Evolutionary conservation across 2,888 invertebrate species (phyloP).

Genomic region (Papilio demoleus): DNA sequence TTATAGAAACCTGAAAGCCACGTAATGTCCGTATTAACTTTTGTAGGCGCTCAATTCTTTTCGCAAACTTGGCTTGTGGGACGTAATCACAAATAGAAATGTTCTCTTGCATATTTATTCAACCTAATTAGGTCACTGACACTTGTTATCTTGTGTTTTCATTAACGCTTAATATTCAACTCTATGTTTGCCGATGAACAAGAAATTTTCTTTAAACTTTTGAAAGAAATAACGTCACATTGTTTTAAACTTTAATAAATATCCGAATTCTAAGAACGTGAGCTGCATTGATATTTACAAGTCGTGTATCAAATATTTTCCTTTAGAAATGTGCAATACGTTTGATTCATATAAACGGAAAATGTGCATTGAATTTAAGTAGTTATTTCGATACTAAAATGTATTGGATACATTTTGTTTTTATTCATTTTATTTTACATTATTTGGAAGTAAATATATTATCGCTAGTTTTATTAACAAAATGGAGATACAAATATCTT

Average conservation of each 20-base stretch:
- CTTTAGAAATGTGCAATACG: slow-evolving; percentile 14
- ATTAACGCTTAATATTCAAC: not conserved
- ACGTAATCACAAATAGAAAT: not conserved
- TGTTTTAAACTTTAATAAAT: not conserved
- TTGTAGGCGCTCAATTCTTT: not conserved
- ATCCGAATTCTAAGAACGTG: slow-evolving; percentile 1
- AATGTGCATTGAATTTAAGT: slow-evolving; percentile 8
- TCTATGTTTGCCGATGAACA: no score
- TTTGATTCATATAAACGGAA: slow-evolving; percentile 10
- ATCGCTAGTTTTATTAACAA: no score
- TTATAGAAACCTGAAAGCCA: not conserved
- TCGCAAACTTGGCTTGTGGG: not conserved
- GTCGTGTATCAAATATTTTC: slow-evolving; percentile 10
- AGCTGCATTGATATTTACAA: slow-evolving; percentile 14
- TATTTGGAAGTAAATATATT: not conserved
- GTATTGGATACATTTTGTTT: not conserved
- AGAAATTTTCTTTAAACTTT: no score
- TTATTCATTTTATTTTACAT: not conserved
- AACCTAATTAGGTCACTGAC: not conserved
- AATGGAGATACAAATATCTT: not conserved
- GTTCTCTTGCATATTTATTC: slow-evolving; percentile 4
- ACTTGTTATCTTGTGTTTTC: not conserved
- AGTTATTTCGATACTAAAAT: not conserved
- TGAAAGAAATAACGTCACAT: not conserved
- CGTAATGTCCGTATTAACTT: slow-evolving; percentile 3